Evolutionary conservation across 1,140 invertebrate genomes (phyloP), one percentile per base, ranked within the genome.

Genomic region (Drosophila tsacasi): DNA sequence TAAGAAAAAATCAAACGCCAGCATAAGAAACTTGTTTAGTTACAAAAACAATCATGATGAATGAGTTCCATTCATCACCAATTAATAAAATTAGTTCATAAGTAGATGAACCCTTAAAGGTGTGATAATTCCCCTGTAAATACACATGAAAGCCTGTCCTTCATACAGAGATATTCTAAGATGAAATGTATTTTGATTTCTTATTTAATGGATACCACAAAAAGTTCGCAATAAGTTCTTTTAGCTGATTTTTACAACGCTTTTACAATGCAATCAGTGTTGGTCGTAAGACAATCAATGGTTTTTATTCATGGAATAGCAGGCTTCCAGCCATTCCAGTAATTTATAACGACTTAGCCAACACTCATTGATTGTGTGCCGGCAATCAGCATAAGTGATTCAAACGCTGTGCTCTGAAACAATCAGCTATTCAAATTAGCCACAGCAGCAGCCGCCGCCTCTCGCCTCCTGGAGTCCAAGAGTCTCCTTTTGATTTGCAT

Each of bases 351-450:
- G 25, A 39, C 25, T 30, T n/a, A n/a, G 12, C 35, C 35, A 39
- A 55, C 52, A 57, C 54, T 62, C 46, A 52, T 52, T 61, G 27
- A 61, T 50, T 58, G 32, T 57, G 19, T 39, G 54, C 21, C 35
- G 19, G 30, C 52, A 60, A 61, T 42, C 40, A 25, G 30, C 42
- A 17, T 32, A 63, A 46, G 32, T 66, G 64, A 62, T 63, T 25
- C 32, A 12, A 37, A 37, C 35, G 40, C 27, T 27, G 23, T 68
- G 59, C 63, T 55, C 19, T 44, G 5, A 44, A 57, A 71, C 40
- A 47, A 71, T 67, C 44, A 68, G 19, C 58, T 23, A 63, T 69
- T 69, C 42, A 65, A 65, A 68, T 68, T 64, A 67, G 32, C 23
- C 30, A 19, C 37, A 44, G 17, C 37, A 37, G 37, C 30, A 7